Base-by-base conservation (phyloP, 2,113 vertebrate genomes). In the Percopsis transmontana region DNA sequence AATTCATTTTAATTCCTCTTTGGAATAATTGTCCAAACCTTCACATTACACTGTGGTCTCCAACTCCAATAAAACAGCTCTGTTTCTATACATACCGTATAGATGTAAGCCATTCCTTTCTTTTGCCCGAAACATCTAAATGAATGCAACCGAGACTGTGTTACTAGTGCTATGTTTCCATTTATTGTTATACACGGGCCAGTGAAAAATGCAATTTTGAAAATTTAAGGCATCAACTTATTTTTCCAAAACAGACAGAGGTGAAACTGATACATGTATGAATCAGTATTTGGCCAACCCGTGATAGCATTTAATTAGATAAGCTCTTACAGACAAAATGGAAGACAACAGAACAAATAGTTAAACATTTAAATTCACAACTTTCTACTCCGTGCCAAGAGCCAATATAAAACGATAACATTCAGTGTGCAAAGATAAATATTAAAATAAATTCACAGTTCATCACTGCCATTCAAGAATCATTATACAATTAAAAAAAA, bases 31-130 rank as follows among this genome's bases (percentile, higher is more conserved):
- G 78, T 83, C 76, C 79, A 73, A 81, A 73, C 75, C 80, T 79
- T 87, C 85, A 80, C 83, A 78, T 90, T 83, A 86, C 87, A 87
- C 83, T 91, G 87, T 91, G 86, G 87, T 87, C 87, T 89, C 86
- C 64, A 82, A 81, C 74, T 78, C 76, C 72, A 91, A 91, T 91
- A 91, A 92, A 93, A 91, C 82, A 57, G 81, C 82, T 87, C 85
- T 76, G 81, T 92, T 88, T 91, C 80, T 90, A 87, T 58, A 87
- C 60, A 62, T 62, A 41, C 42, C 13, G 56, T 53, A 60, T 71
- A 8, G 50, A 53, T 67, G 42, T 65, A 14, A 39, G 58, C 20
- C 15, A 57, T 69, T 24, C n/a, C 63, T 79, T 41, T 33, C 18
- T 47, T 15, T 13, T 11, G 1, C 33, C 3, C 0, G 6, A 3